Evolutionary conservation across 2,888 invertebrate species (phyloP), one percentile per base, ranked within the genome.

Genomic region (Leptopilina drosophilae): DNA sequence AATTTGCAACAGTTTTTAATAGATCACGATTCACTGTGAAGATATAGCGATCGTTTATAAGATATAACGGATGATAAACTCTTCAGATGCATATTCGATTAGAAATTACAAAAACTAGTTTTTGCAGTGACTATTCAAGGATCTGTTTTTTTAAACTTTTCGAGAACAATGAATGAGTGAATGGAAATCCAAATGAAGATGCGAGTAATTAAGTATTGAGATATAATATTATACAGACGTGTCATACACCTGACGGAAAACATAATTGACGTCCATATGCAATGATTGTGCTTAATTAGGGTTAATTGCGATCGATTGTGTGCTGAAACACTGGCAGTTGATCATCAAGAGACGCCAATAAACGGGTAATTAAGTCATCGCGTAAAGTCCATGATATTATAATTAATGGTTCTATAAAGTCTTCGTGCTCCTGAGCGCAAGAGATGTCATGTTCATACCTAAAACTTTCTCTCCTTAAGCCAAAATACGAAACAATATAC

Each of bases 301-400:
- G 87, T 89, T 89, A 90, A 90, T 90, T 89, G 87, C 85, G 80
- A 81, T 82, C 87, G 88, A 90, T 90, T 90, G 90, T 89, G 82
- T 81, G 83, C 79, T 81, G 77, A 59, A 78, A 81, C 82, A 86
- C 83, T 75, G 85, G 85, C 80, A 83, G 87, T 81, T 82, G 81
- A 84, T 81, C 83, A 84, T 86, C 87, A 86, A 86, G 87, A 86
- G 86, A 80, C 83, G 83, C 85, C 85, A 87, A 87, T 87, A 73
- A 84, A 78, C 77, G 80, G 84, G 79, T 83, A 80, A 83, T 85
- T 83, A 75, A 84, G 83, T 82, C 83, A 73, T 80, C 80, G 81
- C 78, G 75, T 78, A 64, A 69, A 66, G 83, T 83, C 81, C 82
- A 75, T 80, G 65, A 81, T 81, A 78, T 81, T 82, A 80, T 82